Conservation (phyloP, 1,140 invertebrate species). For the Ectropis grisescens region DNA sequence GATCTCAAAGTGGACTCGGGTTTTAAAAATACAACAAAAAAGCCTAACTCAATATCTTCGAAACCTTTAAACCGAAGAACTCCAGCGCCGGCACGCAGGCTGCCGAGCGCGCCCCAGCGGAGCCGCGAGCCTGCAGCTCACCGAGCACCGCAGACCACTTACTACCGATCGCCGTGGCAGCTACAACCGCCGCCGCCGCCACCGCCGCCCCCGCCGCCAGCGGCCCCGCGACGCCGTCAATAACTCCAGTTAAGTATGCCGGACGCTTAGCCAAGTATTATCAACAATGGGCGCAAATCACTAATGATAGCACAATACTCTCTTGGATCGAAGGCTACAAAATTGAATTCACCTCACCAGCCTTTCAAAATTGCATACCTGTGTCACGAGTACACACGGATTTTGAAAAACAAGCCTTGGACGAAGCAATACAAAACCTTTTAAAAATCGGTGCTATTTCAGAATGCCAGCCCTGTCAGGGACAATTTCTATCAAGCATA, state of each 20-base stretch:
- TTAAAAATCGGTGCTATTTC: constrained; percentile 11
- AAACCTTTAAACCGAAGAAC: constrained; percentile 18
- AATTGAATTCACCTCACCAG: constrained; percentile 10
- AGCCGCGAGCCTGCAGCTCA: neutral
- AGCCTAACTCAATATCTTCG: neutral
- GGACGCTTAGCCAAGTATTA: constrained; percentile 1
- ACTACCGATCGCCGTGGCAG: constrained; percentile 5
- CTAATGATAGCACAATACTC: constrained; percentile 7
- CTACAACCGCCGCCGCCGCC: neutral
- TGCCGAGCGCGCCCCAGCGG: constrained; percentile 1
- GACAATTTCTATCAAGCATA: constrained; percentile 13
- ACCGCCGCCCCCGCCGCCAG: neutral
- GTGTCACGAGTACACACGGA: neutral
- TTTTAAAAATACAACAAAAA: no score
- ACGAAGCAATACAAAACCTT: constrained; percentile 9
- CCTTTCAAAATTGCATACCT: constrained; percentile 1
- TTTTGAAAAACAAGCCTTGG: neutral
- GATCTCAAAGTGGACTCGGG: constrained; percentile 9
- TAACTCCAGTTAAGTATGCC: constrained; percentile 10
- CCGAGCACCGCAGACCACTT: constrained; percentile 3
- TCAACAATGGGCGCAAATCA: neutral
- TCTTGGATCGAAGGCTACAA: constrained; percentile 13
- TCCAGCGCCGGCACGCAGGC: constrained; percentile 8
- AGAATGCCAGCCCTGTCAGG: constrained; percentile 3
- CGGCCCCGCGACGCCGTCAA: neutral